Conservation (phyloP, 2,797 vertebrate genomes). For the Alosa sapidissima region DNA sequence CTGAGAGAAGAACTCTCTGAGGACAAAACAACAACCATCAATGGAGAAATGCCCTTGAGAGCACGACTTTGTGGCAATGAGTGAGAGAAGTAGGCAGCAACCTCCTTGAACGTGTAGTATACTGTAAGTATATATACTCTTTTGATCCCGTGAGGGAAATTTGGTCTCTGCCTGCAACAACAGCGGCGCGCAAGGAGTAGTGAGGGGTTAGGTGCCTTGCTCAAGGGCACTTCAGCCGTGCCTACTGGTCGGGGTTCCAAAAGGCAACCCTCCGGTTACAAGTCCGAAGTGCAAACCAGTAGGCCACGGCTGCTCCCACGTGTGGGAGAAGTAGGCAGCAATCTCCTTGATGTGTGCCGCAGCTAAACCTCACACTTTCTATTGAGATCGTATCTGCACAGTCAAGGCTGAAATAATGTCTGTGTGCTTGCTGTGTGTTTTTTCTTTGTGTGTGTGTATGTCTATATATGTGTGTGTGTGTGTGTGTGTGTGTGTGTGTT, state of each 20-base stretch:
- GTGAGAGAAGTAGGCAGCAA: not conserved
- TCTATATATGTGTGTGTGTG: constrained; percentile 21
- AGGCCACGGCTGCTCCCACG: no score
- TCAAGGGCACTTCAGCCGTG: no score
- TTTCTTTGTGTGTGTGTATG: constrained; percentile 14
- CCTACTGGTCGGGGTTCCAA: no score
- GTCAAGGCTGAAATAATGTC: not conserved
- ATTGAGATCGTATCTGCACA: not conserved
- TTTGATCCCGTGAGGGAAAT: no score
- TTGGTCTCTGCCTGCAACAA: no score
- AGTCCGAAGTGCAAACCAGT: no score
- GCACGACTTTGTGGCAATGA: not conserved
- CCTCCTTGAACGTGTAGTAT: not conserved
- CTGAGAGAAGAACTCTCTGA: not conserved
- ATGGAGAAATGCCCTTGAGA: not conserved
- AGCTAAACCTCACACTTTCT: not conserved
- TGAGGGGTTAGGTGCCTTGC: no score
- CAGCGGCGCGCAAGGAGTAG: no score
- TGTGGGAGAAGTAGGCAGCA: not conserved
- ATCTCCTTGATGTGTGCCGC: not conserved
- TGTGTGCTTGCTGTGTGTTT: not conserved
- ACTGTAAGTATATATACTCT: no score
- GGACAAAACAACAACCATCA: not conserved
- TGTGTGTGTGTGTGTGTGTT: constrained; percentile 9
- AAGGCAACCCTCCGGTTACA: no score